Evolutionary conservation across 2,888 invertebrate species (phyloP), one percentile per base, ranked within the genome.

Genomic region (Matsumyia berberina): DNA sequence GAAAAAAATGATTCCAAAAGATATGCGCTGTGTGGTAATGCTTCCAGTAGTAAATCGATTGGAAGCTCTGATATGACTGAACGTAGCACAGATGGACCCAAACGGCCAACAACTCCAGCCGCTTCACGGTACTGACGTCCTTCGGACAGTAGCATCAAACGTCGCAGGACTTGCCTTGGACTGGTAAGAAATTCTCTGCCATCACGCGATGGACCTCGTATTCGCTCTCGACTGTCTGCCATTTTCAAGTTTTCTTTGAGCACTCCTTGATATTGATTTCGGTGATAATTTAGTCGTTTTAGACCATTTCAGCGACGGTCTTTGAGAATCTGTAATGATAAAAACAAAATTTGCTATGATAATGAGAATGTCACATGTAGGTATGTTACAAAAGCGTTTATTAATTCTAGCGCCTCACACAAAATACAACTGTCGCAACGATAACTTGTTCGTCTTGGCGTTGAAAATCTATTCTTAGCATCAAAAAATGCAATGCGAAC

Each of bases 51-150:
- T 87, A 97, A 93, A 90, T 97, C 97, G 64, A 97, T 94, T 0
- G 98, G 98, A 86, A 98, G 93, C 86, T 97, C 97, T 0, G 94
- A 92, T 0, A 95, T 94, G 0, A 95, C 95, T 1, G 95, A 94
- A 86, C 95, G 95, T 87, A 98, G 93, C 2, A 97, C 97, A 0
- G 95, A 95, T 44, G 95, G 94, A 4, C 96, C 96, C 15, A 98
- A 93, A 49, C 96, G 93, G 51, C 95, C 94, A 86, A 98, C 93
- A 76, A 97, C 95, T 49, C 95, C 95, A 0, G 97, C 97, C 5
- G 97, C 97, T 90, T 98, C 98, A n/a, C 96, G 93, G 90, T 96
- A 97, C 92, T 97, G 97, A 31, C 96, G 93, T 7, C 97, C 97
- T 90, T 98, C 98, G 87, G 97, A 96, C 87, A 98, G 92, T 67